Conservation (phyloP, 2,888 invertebrate genomes). For the Drosophila ezoana region DNA sequence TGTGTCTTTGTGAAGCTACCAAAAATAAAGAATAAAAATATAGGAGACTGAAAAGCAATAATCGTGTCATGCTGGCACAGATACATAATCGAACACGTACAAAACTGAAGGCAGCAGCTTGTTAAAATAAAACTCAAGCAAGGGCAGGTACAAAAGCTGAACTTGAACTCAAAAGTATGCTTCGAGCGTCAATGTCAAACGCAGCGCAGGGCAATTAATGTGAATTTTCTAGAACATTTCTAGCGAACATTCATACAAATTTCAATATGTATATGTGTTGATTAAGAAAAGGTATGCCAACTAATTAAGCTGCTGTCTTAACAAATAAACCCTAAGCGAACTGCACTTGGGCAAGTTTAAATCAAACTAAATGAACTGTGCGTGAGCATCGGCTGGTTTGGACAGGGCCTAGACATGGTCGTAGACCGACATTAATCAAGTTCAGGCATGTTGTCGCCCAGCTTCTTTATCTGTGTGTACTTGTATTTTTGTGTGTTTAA, state of each 20-base stretch:
- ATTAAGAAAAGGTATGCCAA: slow-evolving; percentile 5
- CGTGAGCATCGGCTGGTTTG: slow-evolving; percentile 31
- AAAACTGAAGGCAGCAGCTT: slow-evolving; percentile 1
- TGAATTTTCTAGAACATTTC: not conserved
- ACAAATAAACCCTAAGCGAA: not conserved
- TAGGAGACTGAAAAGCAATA: slow-evolving; percentile 52
- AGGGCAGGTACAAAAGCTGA: slow-evolving; percentile 8
- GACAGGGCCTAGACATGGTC: slow-evolving; percentile 43
- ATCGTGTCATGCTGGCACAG: slow-evolving; percentile 27
- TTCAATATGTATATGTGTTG: not conserved
- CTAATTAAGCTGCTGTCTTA: slow-evolving; percentile 8
- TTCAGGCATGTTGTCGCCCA: slow-evolving; percentile 34
- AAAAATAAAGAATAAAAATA: slow-evolving; percentile 9
- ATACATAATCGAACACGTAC: slow-evolving; percentile 45
- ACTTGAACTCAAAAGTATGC: slow-evolving; percentile 17
- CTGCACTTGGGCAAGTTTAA: slow-evolving; percentile 18
- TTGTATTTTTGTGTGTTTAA: slow-evolving; percentile 9
- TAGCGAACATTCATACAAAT: not conserved
- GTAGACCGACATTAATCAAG: slow-evolving; percentile 66
- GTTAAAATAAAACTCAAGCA: slow-evolving; percentile 2
- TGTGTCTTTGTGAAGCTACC: slow-evolving; percentile 28
- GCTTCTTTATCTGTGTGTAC: slow-evolving; percentile 3
- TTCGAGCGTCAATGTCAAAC: not conserved
- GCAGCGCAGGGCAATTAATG: slow-evolving; percentile 1
- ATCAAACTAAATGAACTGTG: slow-evolving; percentile 37